These are phyloP conservation scores for Rhabdophis nuchalis DNA, from an alignment of 2,797 vertebrate species.

Conservation along the genomic window DNA sequence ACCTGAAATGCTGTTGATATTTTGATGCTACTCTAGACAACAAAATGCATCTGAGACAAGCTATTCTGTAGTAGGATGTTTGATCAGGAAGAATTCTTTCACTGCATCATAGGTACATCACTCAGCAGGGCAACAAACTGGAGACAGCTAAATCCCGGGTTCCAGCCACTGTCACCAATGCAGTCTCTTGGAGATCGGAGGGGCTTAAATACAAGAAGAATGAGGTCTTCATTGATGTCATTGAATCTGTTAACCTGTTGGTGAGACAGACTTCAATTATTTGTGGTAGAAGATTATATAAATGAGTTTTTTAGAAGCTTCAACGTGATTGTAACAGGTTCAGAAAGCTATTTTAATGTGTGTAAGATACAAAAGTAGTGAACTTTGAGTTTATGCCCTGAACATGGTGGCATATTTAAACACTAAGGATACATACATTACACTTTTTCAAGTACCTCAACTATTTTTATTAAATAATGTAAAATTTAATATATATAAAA, in stretches of 20 bases:
- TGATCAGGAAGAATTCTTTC: not conserved
- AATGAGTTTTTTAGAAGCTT: not conserved
- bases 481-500: not conserved
- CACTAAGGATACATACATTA: not conserved
- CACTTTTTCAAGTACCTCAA: not conserved
- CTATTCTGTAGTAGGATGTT: not conserved
- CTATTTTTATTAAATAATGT: not conserved
- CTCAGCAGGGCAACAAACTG: conserved; percentile 87
- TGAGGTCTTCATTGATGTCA: conserved; percentile 93
- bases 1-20: not conserved
- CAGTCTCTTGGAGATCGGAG: conserved; percentile 93
- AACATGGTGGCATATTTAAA: not conserved
- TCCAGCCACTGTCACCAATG: conserved; percentile 90
- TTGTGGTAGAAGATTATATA: not conserved
- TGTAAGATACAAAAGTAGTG: not conserved
- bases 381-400: not conserved
- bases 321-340: not conserved
- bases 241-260: conserved; percentile 91
- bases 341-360: not conserved
- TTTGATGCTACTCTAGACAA: not conserved
- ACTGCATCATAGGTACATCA: conserved; percentile 81
- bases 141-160: conserved; percentile 83
- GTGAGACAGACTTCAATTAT: conserved; percentile 65
- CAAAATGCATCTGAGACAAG: not conserved
- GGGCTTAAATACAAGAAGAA: conserved; percentile 94